Evolutionary conservation across 2,797 vertebrate species (phyloP), one percentile per base, ranked within the genome.

Genomic region (Gymnoscopelus microlampas): DNA sequence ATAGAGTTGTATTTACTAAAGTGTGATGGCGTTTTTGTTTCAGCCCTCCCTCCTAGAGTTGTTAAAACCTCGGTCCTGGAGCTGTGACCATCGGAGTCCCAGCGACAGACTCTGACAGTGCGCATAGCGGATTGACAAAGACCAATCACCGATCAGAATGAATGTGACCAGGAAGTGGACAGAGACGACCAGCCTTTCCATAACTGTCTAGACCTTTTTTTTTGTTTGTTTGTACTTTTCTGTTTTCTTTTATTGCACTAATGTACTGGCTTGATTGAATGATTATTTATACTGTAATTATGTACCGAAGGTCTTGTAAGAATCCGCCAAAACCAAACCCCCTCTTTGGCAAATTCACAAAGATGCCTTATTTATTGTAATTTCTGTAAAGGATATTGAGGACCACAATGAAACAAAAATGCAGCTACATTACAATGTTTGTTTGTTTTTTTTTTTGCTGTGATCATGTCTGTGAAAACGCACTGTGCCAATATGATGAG

Each of bases 11-110:
- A 26, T 68, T 58, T 53, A 5, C 23, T 56, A 23, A 23, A 24
- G 1, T 57, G 26, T 13, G 12, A 56, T 76, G 32, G 2, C 70
- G 3, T 79, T 71, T 80, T 70, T 58, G 57, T 93, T 85, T 10
- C 84, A 99, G 97, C 92, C 95, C 19, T 94, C 92, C 0, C 94
- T 97, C 77, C 66, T 97, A 70, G 96, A 98, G 67, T 91, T 97
- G 61, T 71, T 99, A 85, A 96, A 91, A 77, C 97, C 97, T 54
- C 96, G 95, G n/a, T 96, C 97, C 0, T 99, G 97, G 97, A 95
- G 92, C 0, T 99, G 97, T 80, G 90, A 92, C 9, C 62, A 59
- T 0, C 90, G 91, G 68, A 70, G 66, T 53, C 35, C 29, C 66
- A 39, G 60, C 54, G 55, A 23, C 19, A 2, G 32, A 78, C 55